Percentiles rank a stretch among this genome's conserved stretches.
Evolutionary conservation across 2,113 vertebrate species (phyloP).

Genomic region (Nicator chloris): DNA sequence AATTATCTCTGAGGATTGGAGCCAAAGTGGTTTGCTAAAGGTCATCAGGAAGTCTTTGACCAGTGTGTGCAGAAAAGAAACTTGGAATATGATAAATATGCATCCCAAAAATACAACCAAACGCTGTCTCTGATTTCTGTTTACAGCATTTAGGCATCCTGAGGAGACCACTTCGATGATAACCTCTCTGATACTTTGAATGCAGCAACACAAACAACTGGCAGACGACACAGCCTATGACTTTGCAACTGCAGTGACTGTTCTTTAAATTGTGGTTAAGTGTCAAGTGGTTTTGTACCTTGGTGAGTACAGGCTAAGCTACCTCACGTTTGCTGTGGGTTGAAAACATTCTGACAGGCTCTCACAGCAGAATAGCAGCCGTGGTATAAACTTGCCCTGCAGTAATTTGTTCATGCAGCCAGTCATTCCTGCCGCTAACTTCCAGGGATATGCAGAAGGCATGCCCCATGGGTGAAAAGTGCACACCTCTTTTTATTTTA

Average conservation of each 20-base stretch:
- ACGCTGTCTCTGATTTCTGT: not conserved
- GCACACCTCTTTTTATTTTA: not conserved
- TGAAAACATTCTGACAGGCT: not conserved
- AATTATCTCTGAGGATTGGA: not conserved
- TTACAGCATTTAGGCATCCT: not conserved
- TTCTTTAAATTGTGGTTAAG: not conserved
- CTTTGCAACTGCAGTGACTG: not conserved
- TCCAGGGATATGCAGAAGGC: not conserved
- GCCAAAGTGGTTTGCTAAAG: not conserved
- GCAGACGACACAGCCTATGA: rapidly evolving
- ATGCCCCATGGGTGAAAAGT: not conserved
- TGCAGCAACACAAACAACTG: not conserved
- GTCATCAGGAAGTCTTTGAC: not conserved
- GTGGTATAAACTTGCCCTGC: not conserved
- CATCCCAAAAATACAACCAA: not conserved
- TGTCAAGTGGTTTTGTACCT: not conserved
- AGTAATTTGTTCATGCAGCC: not conserved
- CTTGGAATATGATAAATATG: not conserved
- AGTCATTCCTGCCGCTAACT: not conserved
- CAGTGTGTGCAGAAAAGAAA: not conserved
- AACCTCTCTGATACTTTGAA: not conserved
- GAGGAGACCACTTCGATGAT: rapidly evolving
- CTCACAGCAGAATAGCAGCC: not conserved
- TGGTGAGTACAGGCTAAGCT: not conserved
- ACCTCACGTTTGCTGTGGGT: rapidly evolving